Percentiles rank a stretch among this genome's conserved stretches.
These are phyloP conservation scores for Arvicola amphibius DNA, from an alignment of 2,797 vertebrate genomes.

Conservation along the genomic window DNA sequence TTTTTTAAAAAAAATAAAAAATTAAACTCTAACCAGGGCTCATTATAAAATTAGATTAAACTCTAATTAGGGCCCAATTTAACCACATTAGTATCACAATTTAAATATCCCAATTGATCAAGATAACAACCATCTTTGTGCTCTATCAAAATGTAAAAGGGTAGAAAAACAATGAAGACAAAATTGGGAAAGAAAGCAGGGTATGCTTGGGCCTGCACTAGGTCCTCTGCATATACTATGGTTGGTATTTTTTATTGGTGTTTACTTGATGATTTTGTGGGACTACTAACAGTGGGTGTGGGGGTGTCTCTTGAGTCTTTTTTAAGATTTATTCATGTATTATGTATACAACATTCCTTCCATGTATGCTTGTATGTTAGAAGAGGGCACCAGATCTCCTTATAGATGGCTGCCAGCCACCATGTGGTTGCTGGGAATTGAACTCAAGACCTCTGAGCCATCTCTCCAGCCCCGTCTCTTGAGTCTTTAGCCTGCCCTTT, in stretches of 20 bases:
- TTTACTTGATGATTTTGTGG: neutral
- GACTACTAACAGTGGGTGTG: neutral
- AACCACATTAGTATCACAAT: conserved; percentile 25
- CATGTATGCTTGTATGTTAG: too few relatives aligned
- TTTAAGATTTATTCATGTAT: too few relatives aligned
- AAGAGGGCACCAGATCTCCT: too few relatives aligned
- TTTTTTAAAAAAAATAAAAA: neutral
- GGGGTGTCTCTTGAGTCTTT: neutral
- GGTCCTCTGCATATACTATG: neutral
- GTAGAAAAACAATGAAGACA: conserved; percentile 1
- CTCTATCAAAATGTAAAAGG: neutral
- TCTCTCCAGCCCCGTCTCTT: neutral
- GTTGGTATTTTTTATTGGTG: neutral
- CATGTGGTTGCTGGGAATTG: too few relatives aligned
- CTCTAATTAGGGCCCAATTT: neutral
- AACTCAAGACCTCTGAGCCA: too few relatives aligned
- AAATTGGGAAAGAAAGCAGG: neutral
- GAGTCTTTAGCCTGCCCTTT: neutral
- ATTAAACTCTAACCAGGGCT: neutral
- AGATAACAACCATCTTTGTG: conserved; percentile 36
- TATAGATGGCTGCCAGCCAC: too few relatives aligned
- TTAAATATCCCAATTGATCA: conserved; percentile 41
- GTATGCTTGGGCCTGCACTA: neutral
- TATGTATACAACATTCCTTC: too few relatives aligned
- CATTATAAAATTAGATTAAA: neutral